phyloP scores from a whole-genome alignment of 2,797 vertebrate genomes.

The Schizopygopsis malacanthus region DNA sequence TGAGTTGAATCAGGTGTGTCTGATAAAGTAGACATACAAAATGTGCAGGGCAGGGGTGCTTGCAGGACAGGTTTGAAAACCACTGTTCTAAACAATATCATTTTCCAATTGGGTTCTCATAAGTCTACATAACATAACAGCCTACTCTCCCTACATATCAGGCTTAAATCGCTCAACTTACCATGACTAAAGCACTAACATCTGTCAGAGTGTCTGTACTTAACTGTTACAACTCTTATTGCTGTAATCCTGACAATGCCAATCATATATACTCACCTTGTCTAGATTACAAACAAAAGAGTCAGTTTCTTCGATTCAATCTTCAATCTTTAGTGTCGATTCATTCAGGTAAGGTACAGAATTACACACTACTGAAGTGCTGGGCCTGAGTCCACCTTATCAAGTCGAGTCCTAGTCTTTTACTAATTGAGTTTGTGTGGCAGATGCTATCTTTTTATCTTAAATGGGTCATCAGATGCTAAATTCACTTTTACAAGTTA shows the following conservation, averaged over 20 bases:
- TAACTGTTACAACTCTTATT: background rate
- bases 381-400: no score
- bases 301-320: no score
- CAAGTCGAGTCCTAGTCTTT: no score
- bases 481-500: no score
- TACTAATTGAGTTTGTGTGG: no score
- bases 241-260: background rate
- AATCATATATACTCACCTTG: background rate
- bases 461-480: no score
- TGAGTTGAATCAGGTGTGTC: no score
- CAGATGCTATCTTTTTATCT: no score
- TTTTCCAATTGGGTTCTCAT: background rate
- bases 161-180: constrained; percentile 4
- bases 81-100: background rate
- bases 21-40: no score
- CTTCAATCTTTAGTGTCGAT: background rate
- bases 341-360: background rate
- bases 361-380: no score
- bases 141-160: background rate
- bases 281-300: background rate
- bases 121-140: background rate
- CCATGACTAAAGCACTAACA: background rate
- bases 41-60: no score
- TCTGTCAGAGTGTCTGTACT: background rate
- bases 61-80: no score